phyloP scores from a whole-genome alignment of 2,113 vertebrate genomes.

The Odobenus rosmarus region DNA sequence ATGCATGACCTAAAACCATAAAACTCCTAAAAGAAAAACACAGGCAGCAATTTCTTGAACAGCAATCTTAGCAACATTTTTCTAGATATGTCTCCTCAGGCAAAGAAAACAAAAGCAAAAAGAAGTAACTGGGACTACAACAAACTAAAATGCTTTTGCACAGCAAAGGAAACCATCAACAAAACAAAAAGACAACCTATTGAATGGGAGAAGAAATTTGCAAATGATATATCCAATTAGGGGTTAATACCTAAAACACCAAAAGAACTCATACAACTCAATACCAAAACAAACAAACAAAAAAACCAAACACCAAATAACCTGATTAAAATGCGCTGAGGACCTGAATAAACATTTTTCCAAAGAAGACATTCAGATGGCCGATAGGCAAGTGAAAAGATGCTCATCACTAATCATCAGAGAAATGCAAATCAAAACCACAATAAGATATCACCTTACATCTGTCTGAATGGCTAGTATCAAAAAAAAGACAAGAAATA shows the following conservation, averaged over 20 bases:
- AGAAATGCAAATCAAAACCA: background rate
- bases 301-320: background rate
- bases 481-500: background rate
- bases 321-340: background rate
- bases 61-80: background rate
- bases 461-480: background rate
- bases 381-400: background rate
- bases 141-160: background rate
- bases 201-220: background rate
- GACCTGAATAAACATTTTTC: background rate
- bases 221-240: background rate
- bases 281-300: background rate
- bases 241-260: background rate
- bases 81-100: background rate
- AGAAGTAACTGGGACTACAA: background rate
- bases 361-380: background rate
- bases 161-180: background rate
- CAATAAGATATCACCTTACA: background rate
- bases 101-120: background rate
- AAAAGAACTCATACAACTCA: background rate
- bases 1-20: background rate
- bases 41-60: background rate
- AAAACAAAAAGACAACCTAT: background rate
- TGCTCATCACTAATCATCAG: background rate
- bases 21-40: background rate